Base-by-base conservation (phyloP, 2,113 vertebrate species). In the Stigmatopora argus region DNA sequence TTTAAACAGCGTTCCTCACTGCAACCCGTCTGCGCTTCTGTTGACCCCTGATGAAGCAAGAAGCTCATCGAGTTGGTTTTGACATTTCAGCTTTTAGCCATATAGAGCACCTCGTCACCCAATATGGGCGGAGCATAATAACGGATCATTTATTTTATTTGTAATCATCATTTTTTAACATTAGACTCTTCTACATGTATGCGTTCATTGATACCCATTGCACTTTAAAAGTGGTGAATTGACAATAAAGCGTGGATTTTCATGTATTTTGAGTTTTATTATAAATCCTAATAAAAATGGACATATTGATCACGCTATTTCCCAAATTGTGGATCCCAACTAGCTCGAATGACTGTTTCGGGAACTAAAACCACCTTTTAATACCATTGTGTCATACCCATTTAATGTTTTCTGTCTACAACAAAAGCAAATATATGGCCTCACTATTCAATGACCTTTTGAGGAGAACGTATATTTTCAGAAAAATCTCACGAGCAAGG, bases 401-500 rank as follows among this genome's bases (percentile, higher is more conserved):
- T 4, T 21, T 26, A 26, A 26, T 55, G 52, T 26, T 21, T 26
- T 55, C 21, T 14, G 21, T 12, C 51, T 23, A 53, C 10, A 21
- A 11, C n/a, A 53, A 31, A 53, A 14, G 26, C 26, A 56, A 15
- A 34, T 2, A 5, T 26, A 55, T 26, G 21, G 52, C 52, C 10
- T 21, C 7, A 18, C 49, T 23, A 11, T 23, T 23, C 10, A 4
- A 10, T 15, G 23, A 55, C 3, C 3, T 52, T 52, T 23, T 19
- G 21, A 12, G 13, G 6, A 13, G 26, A 31, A 12, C 14, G 26
- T 82, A 66, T 72, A 71, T 87, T 82, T 84, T 76, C 74, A 73
- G 72, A 75, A 74, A 81, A 85, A 77, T 85, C 78, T 84, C 77
- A 44, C 80, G 80, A 83, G 84, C 83, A 83, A 89, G 81, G 84